Conservation (phyloP, 2,113 vertebrate genomes). For the Paralichthys olivaceus region DNA sequence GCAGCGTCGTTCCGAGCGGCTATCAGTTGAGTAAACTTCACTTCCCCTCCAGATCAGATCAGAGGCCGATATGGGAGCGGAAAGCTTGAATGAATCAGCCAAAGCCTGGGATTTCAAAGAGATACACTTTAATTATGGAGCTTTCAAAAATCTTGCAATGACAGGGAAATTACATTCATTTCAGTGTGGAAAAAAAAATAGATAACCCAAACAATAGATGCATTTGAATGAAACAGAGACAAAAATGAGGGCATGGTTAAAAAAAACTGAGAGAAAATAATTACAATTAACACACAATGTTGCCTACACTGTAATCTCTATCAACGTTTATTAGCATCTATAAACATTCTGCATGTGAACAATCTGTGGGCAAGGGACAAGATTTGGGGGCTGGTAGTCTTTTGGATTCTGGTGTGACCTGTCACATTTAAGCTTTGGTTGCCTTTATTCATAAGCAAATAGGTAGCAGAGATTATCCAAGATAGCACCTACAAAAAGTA, state of each 20-base stretch:
- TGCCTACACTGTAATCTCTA: too few species aligned
- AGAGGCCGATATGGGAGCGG: slow-evolving; percentile 63
- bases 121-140: slow-evolving; percentile 61
- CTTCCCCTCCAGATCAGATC: slow-evolving; percentile 82
- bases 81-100: slow-evolving; percentile 80
- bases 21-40: slow-evolving; percentile 80
- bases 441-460: too few species aligned
- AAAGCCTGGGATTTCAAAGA: slow-evolving; percentile 74
- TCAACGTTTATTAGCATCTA: too few species aligned
- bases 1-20: slow-evolving; percentile 66
- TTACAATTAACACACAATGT: too few species aligned
- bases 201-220: background rate
- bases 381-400: too few species aligned
- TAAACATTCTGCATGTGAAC: too few species aligned
- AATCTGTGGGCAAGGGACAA: too few species aligned
- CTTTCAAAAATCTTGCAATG: slow-evolving; percentile 48
- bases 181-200: background rate
- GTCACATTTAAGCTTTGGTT: too few species aligned
- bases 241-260: background rate
- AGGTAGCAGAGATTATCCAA: too few species aligned
- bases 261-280: too few species aligned
- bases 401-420: too few species aligned
- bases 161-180: background rate
- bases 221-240: background rate
- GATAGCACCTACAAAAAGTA: too few species aligned